Conservation (phyloP, 1,140 invertebrate genomes). For the Drosophila saltans region DNA sequence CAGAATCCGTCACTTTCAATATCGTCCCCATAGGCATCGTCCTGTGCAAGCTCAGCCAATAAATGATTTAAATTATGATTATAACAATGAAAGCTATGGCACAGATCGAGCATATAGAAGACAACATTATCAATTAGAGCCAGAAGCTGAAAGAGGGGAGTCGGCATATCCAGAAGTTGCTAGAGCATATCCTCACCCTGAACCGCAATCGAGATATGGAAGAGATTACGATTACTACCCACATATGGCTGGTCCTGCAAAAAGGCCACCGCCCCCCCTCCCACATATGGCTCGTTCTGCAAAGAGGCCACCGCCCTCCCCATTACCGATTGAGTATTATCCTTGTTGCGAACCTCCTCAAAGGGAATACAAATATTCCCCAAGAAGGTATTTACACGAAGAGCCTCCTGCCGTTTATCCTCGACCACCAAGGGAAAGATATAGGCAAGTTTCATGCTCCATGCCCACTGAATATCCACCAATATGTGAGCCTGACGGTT, state of each 20-base stretch:
- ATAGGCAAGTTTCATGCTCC: slow-evolving; percentile 19
- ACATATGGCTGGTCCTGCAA: neutral
- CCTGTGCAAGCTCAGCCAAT: neutral
- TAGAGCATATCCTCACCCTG: neutral
- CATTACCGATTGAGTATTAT: neutral
- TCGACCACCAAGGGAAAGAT: too few species aligned
- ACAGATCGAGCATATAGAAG: neutral
- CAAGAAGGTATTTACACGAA: neutral
- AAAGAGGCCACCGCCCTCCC: neutral
- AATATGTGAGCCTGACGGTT: neutral
- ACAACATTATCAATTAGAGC: neutral
- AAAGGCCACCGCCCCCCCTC: neutral
- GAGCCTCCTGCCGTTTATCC: neutral
- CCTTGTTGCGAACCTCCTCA: neutral
- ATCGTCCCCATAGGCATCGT: neutral
- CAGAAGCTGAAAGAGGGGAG: neutral
- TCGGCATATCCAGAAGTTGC: neutral
- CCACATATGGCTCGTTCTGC: too few species aligned
- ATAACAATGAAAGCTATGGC: neutral
- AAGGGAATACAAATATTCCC: neutral
- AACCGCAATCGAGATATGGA: neutral
- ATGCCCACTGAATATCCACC: slow-evolving; percentile 8
- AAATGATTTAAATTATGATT: neutral
- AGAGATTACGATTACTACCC: neutral
- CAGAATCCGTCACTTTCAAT: neutral